Evolutionary conservation across 2,113 vertebrate genomes (phyloP), one percentile per base, ranked within the genome.

Genomic region (Thinocorus orbignyianus): DNA sequence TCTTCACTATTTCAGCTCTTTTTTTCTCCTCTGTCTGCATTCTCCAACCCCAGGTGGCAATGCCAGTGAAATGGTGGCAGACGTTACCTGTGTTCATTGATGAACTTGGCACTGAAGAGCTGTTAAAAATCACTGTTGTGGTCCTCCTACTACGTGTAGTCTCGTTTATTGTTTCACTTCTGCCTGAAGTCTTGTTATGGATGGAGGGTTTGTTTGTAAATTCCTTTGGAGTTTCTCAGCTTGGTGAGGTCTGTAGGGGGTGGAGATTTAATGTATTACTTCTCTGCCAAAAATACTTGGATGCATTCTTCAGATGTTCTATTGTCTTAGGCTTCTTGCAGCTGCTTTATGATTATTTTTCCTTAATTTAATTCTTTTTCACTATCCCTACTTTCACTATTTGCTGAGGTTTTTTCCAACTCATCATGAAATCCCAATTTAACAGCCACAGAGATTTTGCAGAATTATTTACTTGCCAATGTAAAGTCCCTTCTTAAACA

Each of bases 271-370:
- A 25, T 35, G 7, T 60, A 10, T 74, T 65, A 28, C 49, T 83
- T 55, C 49, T 79, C 61, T 97, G 90, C 81, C 83, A 95, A 88
- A 92, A 83, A 44, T 46, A 69, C 48, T 95, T 89, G 77, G 65
- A 76, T 0, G 1, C 0, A 0, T 71, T 37, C 48, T 95, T 88
- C 48, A 72, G 78, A 76, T 55, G 19, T 86, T 88, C 77, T 94
- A 9, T 92, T 88, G 55, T 83, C 55, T 81, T 42, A 60, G 33
- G n/a, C 23, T 84, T 86, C 83, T 93, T 89, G 46, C 52, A 74
- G 92, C 65, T 81, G 69, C 49, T 84, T 83, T 46, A 25, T 57
- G 13, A 7, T 41, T 31, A 13, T 33, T 58, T 37, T 22, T 48
- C 46, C 42, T 52, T 26, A 35, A 58, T 28, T 41, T 64, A 42